phyloP scores from a whole-genome alignment of 2,888 invertebrate species.

The Pollenia griseotomentosa region DNA sequence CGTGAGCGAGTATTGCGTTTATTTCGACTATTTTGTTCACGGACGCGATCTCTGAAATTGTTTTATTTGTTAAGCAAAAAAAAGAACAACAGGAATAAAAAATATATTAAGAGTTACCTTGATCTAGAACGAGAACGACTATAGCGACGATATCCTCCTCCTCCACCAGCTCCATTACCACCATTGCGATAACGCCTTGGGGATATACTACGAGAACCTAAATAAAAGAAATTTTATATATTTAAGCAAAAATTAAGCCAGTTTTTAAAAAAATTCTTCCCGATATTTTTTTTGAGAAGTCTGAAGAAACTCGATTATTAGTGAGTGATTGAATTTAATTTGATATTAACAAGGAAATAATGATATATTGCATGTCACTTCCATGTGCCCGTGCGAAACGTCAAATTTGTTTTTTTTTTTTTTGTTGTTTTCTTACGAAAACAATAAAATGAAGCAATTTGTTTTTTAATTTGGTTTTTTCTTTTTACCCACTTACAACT shows the following conservation, averaged over 20 bases:
- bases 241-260: neutral
- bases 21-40: slow-evolving; percentile 79
- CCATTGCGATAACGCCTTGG: slow-evolving; percentile 78
- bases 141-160: slow-evolving; percentile 78
- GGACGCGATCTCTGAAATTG: slow-evolving; percentile 75
- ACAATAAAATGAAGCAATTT: too few species aligned
- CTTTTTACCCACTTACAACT: too few species aligned
- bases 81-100: slow-evolving; percentile 11
- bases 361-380: too few species aligned
- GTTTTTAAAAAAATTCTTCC: neutral
- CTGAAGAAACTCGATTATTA: too few species aligned
- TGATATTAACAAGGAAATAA: too few species aligned
- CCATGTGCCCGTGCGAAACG: too few species aligned
- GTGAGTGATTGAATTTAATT: too few species aligned
- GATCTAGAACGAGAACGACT: slow-evolving; percentile 83
- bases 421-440: too few species aligned
- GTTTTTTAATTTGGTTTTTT: too few species aligned
- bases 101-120: slow-evolving; percentile 76
- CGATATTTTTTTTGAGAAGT: too few species aligned
- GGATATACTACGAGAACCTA: slow-evolving; percentile 72
- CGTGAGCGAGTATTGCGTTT: slow-evolving; percentile 81
- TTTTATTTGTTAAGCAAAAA: neutral
- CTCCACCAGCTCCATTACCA: slow-evolving; percentile 69
- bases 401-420: too few species aligned
- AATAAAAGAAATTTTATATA: neutral